A percentile compares a stretch with the other conserved stretches of the same genome.
These are phyloP conservation scores for Notamacropus eugenii DNA, from an alignment of 2,797 vertebrate genomes.

Conservation along the genomic window DNA sequence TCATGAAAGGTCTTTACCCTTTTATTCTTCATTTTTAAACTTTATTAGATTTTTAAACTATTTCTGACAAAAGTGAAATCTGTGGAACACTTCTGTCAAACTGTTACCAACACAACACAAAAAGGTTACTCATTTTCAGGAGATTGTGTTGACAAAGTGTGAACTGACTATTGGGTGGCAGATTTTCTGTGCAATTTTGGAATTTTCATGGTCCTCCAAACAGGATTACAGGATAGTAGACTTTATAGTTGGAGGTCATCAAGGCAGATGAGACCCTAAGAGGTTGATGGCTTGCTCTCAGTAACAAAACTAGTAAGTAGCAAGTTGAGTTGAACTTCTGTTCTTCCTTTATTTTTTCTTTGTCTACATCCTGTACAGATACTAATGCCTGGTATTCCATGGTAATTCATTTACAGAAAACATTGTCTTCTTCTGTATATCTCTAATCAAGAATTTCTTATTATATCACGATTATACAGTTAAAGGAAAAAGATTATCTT, in stretches of 20 bases:
- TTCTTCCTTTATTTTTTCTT: background rate
- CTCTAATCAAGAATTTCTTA: background rate
- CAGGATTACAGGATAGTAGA: background rate
- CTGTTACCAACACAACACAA: background rate
- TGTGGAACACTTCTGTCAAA: background rate
- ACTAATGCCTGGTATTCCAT: background rate
- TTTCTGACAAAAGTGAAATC: background rate
- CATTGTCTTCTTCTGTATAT: background rate
- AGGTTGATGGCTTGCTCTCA: background rate
- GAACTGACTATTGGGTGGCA: background rate
- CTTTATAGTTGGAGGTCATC: background rate
- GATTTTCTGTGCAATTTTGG: background rate
- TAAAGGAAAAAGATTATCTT: background rate
- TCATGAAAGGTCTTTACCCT: background rate
- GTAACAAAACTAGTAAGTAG: background rate
- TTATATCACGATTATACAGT: background rate
- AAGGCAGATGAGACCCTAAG: background rate
- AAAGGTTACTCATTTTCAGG: background rate
- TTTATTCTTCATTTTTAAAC: background rate
- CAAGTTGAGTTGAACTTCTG: background rate
- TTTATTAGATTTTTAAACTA: background rate
- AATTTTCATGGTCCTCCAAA: constrained; percentile 1
- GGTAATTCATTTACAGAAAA: background rate
- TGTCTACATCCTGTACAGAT: background rate
- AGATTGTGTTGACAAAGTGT: background rate